Base-by-base conservation (phyloP, 1,140 invertebrate genomes). In the Drosophila jambulina region DNA sequence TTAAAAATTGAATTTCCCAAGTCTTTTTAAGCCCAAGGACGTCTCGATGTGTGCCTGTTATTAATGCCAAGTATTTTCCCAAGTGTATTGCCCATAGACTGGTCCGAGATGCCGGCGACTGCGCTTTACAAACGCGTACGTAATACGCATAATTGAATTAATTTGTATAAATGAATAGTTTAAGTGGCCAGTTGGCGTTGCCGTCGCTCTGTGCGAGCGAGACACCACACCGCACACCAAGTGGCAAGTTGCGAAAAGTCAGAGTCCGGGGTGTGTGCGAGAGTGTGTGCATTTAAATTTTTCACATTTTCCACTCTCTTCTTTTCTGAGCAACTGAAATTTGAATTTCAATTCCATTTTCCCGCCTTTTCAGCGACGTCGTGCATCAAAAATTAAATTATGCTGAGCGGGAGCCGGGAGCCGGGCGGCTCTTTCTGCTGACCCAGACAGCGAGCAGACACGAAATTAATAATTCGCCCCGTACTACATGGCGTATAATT, bases 151-250 rank as follows among this genome's bases (percentile, higher is more conserved):
- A 90, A 90, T 90, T 90, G 85, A 90, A 90, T 90, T 90, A 90
- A 90, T 90, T 90, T 90, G 85, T 90, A 90, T 90, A 90, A 90
- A 90, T 90, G 85, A 90, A 90, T 90, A 90, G 85, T 90, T 90
- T 90, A 90, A 90, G 85, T 90, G 85, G 85, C 70, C 85, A 79
- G 78, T 71, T 79, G 72, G 43, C 32, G 62, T 36, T 65, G 46
- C 29, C 34, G 40, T 40, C 53, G 45, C 74, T 62, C 38, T 70
- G 80, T 80, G 82, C 75, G 62, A 86, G 78, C 57, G 75, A 19
- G 51, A 78, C 13, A 27, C n/a, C 23, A 42, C 51, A 21, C 59
- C 64, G 57, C 23, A 29, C 36, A 62, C 23, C 64, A 59, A 75
- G 48, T 64, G 60, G 48, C 32, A 64, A 62, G n/a, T 62, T 48